A percentile compares a stretch with the other conserved stretches of the same genome.
Evolutionary conservation across 2,113 vertebrate species (phyloP).

Genomic region (Meles meles): DNA sequence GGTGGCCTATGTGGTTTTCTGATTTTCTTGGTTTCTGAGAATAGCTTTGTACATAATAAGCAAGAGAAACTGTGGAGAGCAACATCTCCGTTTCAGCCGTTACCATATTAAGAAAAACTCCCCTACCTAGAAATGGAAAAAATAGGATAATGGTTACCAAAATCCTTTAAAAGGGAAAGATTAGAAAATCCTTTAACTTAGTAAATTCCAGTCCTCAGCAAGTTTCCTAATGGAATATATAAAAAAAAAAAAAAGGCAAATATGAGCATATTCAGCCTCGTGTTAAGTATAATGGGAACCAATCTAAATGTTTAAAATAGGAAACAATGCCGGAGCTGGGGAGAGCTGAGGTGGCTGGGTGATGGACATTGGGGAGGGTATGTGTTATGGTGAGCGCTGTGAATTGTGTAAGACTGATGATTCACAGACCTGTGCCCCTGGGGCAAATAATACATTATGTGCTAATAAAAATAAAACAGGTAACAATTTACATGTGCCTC

Average conservation of each 20-base stretch:
- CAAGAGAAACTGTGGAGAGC: neutral
- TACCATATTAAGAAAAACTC: neutral
- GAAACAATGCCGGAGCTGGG: neutral
- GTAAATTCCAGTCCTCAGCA: neutral
- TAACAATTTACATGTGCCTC: neutral
- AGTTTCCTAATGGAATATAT: neutral
- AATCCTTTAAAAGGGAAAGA: neutral
- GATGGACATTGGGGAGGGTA: too few relatives aligned
- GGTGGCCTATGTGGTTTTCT: neutral
- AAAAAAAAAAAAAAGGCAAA: neutral
- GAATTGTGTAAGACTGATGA: too few relatives aligned
- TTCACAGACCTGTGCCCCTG: too few relatives aligned
- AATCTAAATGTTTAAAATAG: neutral
- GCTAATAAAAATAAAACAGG: neutral
- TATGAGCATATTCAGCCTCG: neutral
- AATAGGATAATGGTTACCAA: neutral
- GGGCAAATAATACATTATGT: too few relatives aligned
- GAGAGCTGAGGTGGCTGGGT: too few relatives aligned
- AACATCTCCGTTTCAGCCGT: neutral
- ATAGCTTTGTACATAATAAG: neutral
- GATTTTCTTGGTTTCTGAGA: neutral
- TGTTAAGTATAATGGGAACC: neutral
- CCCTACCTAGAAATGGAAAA: neutral
- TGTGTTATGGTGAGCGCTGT: too few relatives aligned
- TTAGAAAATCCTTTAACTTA: neutral